These are phyloP conservation scores for Tyrannus savana DNA, from an alignment of 2,113 vertebrate species.

Conservation along the genomic window DNA sequence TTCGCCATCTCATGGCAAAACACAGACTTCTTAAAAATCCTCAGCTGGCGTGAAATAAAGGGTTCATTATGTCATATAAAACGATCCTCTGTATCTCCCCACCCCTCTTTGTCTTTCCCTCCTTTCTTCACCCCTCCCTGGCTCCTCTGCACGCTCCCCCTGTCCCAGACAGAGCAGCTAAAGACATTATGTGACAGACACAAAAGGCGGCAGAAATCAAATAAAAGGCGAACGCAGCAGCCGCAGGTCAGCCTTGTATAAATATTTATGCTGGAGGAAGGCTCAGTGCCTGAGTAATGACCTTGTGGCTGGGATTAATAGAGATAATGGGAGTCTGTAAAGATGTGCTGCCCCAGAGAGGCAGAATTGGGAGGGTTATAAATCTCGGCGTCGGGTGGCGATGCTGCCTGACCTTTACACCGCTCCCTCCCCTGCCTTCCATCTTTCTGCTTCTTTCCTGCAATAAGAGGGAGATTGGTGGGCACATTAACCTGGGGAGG, in stretches of 20 bases:
- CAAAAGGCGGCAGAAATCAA: conserved; percentile 84
- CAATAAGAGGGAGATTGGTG: not conserved
- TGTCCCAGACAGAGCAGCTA: conserved; percentile 73
- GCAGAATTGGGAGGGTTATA: conserved; percentile 62
- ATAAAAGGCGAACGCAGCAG: conserved; percentile 80
- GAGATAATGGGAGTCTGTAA: conserved; percentile 81
- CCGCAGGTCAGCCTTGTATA: conserved; percentile 81
- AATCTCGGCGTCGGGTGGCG: conserved; percentile 61
- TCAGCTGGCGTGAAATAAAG: not conserved
- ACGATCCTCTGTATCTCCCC: not conserved
- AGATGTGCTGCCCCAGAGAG: conserved; percentile 70
- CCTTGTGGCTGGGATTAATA: conserved; percentile 84
- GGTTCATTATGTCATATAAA: not conserved
- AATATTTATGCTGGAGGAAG: conserved; percentile 85
- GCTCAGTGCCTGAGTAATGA: conserved; percentile 81
- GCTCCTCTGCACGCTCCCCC: conserved; percentile 70
- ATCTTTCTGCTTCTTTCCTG: conserved; percentile 17
- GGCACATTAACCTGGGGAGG: not conserved
- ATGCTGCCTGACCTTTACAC: conserved; percentile 67
- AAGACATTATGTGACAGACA: conserved; percentile 79
- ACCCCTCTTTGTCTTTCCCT: not conserved
- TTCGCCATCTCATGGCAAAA: not conserved
- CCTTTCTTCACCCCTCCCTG: conserved; percentile 15
- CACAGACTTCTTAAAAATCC: not conserved
- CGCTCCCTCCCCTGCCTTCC: conserved; percentile 43